Base-by-base conservation (phyloP, 2,113 vertebrate species). In the Leptobrachium ailaonicum region DNA sequence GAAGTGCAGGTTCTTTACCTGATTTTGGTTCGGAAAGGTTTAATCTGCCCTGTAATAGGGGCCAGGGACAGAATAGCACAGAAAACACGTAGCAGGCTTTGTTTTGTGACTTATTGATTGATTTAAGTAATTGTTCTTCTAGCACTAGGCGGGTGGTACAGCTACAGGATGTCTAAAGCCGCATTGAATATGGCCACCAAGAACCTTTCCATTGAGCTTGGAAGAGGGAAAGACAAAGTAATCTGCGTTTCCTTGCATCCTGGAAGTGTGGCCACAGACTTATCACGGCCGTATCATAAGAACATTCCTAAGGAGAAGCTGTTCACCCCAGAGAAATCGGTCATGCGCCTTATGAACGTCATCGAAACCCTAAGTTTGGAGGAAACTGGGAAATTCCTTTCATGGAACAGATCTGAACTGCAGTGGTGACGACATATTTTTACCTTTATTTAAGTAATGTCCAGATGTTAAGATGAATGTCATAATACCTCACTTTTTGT, bases 141-240 rank as follows among this genome's bases (percentile, higher is more conserved):
- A 88, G 88, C 83, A 86, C 89, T 91, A 67, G 90, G 87, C 74
- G 89, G 88, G 9, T 93, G 87, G 83, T 91, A 88, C 85, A 90
- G 86, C 72, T 93, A 88, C 83, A 85, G 88, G 44, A 84, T 91
- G 83, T 91, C 89, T 75, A 89, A 92, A 89, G 86, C 87, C 75
- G 89, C 88, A 41, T 88, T 93, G 42, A 94, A 93, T 83, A 85
- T 91, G 88, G 86, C 88, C 2, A 92, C 82, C 2, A 90, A 79
- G 79, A 94, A 90, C 83, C 83, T 90, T 74, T 92, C 89, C 14
- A 90, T 89, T 84, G 87, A 92, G 86, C 80, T 89, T 76, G 82
- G 86, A 10, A 83, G 84, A 77, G 77, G 85, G 80, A 86, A 87
- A 41, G 87, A 85, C 13, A 88, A 87, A 73, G 43, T 82, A 60